A percentile compares a stretch with the other conserved stretches of the same genome.
Conservation (phyloP, 2,888 invertebrate species). For the Resseliella maxima region DNA sequence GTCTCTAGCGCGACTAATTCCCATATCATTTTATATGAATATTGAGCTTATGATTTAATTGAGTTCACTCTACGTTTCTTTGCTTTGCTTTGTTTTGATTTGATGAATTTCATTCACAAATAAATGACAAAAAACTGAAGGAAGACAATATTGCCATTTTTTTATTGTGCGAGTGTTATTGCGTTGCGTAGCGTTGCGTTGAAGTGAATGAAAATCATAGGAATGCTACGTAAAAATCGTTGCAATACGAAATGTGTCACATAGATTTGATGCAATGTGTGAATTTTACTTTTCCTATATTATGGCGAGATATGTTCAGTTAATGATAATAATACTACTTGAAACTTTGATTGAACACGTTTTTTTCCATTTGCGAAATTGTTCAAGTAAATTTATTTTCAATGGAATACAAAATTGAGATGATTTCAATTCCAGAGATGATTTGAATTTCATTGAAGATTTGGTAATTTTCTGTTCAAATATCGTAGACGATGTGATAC, state of each 20-base stretch:
- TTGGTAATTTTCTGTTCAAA: too few relatives aligned
- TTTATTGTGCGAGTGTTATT: neutral
- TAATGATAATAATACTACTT: neutral
- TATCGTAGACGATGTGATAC: too few relatives aligned
- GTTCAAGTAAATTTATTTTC: neutral
- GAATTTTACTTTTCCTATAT: neutral
- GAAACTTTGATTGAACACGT: neutral
- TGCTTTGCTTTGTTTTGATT: neutral
- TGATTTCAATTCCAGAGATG: too few relatives aligned
- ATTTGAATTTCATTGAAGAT: too few relatives aligned
- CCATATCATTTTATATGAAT: neutral
- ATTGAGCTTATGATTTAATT: neutral
- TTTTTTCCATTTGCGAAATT: neutral
- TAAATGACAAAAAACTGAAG: neutral
- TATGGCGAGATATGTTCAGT: neutral
- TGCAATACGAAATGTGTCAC: slow-evolving; percentile 13
- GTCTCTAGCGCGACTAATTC: slow-evolving; percentile 15
- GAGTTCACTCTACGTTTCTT: too few relatives aligned
- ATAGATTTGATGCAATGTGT: neutral
- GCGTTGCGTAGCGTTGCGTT: too few relatives aligned
- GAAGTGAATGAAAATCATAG: neutral
- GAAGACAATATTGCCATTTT: neutral
- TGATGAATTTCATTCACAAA: slow-evolving; percentile 44
- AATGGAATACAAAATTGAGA: too few relatives aligned
- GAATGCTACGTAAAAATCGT: neutral